phyloP scores from a whole-genome alignment of 2,113 vertebrate genomes.

The Pogona vitticeps region DNA sequence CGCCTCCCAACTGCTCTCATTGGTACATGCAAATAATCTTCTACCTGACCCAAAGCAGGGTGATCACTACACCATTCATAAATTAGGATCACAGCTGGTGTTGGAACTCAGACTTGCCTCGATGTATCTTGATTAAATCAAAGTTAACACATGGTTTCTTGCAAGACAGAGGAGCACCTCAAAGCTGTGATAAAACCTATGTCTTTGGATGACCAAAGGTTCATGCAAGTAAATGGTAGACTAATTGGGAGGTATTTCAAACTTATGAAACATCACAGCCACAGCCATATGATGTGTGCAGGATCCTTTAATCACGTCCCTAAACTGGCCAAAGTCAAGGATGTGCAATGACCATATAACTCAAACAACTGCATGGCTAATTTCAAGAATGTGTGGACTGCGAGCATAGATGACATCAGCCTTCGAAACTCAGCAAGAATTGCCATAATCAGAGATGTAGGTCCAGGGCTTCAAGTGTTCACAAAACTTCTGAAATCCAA shows the following conservation, averaged over 20 bases:
- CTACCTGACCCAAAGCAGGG: too few relatives aligned
- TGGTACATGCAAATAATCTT: too few relatives aligned
- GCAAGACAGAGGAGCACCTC: background rate
- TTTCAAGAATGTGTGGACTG: conserved; percentile 47
- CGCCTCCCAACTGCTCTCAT: too few relatives aligned
- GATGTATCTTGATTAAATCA: background rate
- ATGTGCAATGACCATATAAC: background rate
- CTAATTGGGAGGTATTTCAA: accelerated
- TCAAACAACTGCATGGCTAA: conserved; percentile 32
- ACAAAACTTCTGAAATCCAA: background rate
- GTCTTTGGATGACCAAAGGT: background rate
- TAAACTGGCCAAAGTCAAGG: background rate
- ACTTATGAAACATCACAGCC: background rate
- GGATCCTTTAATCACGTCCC: conserved; percentile 33
- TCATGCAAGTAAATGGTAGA: background rate
- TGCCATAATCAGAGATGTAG: conserved; percentile 35
- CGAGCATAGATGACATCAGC: conserved; percentile 43
- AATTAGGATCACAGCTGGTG: background rate
- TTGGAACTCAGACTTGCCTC: background rate
- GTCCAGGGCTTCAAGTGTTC: conserved; percentile 55
- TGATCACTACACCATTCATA: too few relatives aligned
- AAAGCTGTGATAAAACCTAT: background rate
- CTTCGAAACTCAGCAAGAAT: conserved; percentile 52
- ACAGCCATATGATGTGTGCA: accelerated
- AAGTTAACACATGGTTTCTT: background rate